These are phyloP conservation scores for Parauchenoglanis punctatus DNA, from an alignment of 2,797 vertebrate genomes.

Conservation along the genomic window DNA sequence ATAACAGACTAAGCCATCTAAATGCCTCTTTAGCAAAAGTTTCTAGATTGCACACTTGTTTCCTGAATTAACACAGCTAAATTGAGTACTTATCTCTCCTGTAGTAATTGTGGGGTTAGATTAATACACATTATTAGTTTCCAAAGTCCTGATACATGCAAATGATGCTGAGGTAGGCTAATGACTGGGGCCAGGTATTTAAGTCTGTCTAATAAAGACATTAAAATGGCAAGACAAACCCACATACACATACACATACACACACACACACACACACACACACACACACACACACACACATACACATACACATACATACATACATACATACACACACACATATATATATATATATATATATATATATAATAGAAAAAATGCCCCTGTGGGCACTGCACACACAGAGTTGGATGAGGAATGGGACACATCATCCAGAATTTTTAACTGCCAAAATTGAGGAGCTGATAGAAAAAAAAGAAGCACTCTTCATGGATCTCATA, in stretches of 20 bases:
- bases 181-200: not conserved
- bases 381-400: not conserved
- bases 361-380: not conserved
- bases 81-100: not conserved
- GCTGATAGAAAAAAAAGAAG: not conserved
- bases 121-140: constrained; percentile 23
- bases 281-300: no score
- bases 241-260: no score
- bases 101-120: constrained; percentile 6
- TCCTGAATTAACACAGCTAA: not conserved
- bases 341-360: no score
- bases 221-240: not conserved
- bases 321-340: no score
- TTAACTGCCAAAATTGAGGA: not conserved
- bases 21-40: not conserved
- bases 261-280: no score
- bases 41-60: not conserved
- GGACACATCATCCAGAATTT: not conserved
- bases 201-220: not conserved
- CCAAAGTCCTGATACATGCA: not conserved
- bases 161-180: constrained; percentile 4
- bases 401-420: not conserved
- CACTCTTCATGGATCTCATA: not conserved
- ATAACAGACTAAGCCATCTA: not conserved
- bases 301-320: no score